These are phyloP conservation scores for Alauda arvensis DNA, from an alignment of 2,797 vertebrate species.

Conservation along the genomic window DNA sequence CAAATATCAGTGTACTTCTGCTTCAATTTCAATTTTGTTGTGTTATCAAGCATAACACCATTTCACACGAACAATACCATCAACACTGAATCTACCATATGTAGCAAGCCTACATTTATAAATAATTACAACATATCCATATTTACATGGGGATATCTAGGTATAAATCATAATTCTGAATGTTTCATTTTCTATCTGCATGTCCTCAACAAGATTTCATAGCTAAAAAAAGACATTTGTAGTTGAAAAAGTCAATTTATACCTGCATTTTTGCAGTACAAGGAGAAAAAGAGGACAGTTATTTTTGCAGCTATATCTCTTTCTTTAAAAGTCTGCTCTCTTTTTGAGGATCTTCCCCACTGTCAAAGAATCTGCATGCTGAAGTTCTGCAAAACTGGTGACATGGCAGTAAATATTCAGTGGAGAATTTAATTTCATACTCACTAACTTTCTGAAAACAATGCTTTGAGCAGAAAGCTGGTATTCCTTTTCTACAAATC, in stretches of 20 bases:
- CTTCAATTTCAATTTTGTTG: constrained; percentile 10
- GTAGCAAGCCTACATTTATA: neutral
- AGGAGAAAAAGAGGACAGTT: neutral
- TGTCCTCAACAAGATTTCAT: neutral
- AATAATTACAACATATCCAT: neutral
- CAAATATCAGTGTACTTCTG: neutral
- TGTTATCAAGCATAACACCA: constrained; percentile 1
- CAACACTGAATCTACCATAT: neutral
- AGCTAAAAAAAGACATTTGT: neutral
- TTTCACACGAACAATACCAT: neutral
- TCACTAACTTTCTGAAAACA: neutral
- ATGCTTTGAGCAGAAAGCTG: neutral
- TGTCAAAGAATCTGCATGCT: neutral
- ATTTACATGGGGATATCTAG: neutral
- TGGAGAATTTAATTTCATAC: neutral
- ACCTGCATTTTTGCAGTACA: neutral
- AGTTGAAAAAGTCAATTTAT: neutral
- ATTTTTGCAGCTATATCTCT: neutral
- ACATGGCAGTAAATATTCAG: neutral
- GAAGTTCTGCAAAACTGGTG: neutral
- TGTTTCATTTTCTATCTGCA: neutral
- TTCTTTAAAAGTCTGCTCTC: neutral
- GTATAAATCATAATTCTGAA: neutral
- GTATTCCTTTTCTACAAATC: neutral
- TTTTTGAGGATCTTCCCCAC: neutral